Conservation (phyloP, 2,888 invertebrate species). For the Caenorhabditis sulstoni region DNA sequence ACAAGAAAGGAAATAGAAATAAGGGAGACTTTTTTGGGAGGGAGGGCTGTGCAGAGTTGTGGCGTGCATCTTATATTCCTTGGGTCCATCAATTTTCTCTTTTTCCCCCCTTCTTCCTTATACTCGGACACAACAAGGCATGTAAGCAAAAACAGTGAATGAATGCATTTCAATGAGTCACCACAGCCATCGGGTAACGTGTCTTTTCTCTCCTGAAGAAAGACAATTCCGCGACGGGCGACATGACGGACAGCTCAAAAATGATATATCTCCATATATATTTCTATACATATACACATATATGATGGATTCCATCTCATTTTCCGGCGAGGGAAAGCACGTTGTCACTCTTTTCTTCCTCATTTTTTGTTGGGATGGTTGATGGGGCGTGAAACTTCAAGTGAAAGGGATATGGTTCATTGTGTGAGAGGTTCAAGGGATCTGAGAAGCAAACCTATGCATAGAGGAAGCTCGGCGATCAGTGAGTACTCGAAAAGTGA, state of each 20-base stretch:
- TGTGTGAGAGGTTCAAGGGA: no score
- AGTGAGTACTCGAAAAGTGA: slow-evolving; percentile 7
- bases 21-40: no score
- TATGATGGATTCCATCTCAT: slow-evolving; percentile 26
- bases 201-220: not conserved
- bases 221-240: slow-evolving; percentile 7
- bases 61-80: slow-evolving; percentile 31
- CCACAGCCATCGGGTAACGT: slow-evolving; percentile 29
- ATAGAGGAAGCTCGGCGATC: slow-evolving; percentile 5
- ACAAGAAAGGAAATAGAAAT: slow-evolving; percentile 10
- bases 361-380: not conserved
- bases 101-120: slow-evolving; percentile 1
- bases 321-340: no score
- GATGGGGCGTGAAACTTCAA: not conserved
- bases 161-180: slow-evolving; percentile 50
- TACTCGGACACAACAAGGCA: slow-evolving; percentile 18
- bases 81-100: slow-evolving; percentile 29
- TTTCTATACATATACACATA: not conserved
- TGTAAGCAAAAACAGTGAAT: slow-evolving; percentile 56
- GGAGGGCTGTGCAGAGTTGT: slow-evolving; percentile 2
- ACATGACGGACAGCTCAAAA: slow-evolving; percentile 28
- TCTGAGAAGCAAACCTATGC: slow-evolving; percentile 1
- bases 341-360: not conserved
- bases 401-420: no score
- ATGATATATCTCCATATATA: slow-evolving; percentile 38